These are phyloP conservation scores for Drusus annulatus DNA, from an alignment of 1,140 invertebrate species.

Conservation along the genomic window DNA sequence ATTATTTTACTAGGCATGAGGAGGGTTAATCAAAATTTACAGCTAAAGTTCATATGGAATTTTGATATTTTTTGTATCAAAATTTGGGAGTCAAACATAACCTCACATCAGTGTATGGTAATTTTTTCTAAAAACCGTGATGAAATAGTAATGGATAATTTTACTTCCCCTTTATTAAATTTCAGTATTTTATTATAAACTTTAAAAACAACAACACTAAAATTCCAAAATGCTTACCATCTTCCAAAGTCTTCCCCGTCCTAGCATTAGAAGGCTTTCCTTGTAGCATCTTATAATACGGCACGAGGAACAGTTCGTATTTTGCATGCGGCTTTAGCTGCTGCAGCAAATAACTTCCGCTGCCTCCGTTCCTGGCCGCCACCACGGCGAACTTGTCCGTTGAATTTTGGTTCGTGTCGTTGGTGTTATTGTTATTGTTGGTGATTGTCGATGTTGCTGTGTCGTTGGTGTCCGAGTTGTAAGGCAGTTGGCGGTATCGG, in stretches of 20 bases:
- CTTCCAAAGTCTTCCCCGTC: conserved; percentile 80
- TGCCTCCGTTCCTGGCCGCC: conserved; percentile 78
- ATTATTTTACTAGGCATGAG: too few relatives aligned
- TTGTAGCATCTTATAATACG: conserved; percentile 83
- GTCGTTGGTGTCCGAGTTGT: conserved; percentile 1
- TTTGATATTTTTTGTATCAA: too few relatives aligned
- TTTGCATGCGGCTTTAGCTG: conserved; percentile 79
- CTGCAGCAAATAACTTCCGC: conserved; percentile 71
- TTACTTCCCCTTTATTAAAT: too few relatives aligned
- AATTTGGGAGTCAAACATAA: too few relatives aligned
- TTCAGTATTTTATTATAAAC: too few relatives aligned
- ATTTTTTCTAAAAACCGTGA: too few relatives aligned
- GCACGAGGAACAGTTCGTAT: conserved; percentile 85
- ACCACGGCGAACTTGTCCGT: conserved; percentile 73
- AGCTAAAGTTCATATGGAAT: too few relatives aligned
- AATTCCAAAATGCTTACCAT: conserved; percentile 73
- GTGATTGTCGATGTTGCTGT: neutral
- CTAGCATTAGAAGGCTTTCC: conserved; percentile 84
- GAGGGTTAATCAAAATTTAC: too few relatives aligned
- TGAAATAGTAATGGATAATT: too few relatives aligned
- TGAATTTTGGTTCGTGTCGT: neutral
- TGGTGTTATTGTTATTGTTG: neutral
- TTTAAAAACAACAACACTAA: too few relatives aligned
- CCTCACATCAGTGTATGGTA: too few relatives aligned
- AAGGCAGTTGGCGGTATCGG: conserved; percentile 86